Conservation (phyloP, 2,797 vertebrate species). For the Thalassophryne amazonica region DNA sequence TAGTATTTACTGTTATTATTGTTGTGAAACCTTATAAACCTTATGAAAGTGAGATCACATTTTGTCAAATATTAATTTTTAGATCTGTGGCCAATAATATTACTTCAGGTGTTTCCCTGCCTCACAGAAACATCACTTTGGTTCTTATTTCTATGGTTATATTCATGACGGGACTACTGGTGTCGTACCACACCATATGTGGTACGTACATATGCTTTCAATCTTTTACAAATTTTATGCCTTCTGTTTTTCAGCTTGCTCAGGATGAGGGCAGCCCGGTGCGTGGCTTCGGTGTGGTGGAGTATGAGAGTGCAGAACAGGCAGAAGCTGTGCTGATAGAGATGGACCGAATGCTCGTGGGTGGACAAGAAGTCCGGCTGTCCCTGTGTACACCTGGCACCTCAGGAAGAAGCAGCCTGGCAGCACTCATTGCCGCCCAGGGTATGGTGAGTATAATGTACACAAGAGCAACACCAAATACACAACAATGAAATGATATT, state of each 20-base stretch:
- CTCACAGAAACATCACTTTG: too few species aligned
- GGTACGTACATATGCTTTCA: too few species aligned
- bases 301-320: conserved; percentile 89
- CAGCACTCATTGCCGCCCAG: conserved; percentile 92
- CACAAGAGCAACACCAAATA: neutral
- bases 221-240: neutral
- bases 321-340: conserved; percentile 85
- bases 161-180: too few species aligned
- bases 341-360: conserved; percentile 78
- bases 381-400: conserved; percentile 93
- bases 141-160: too few species aligned
- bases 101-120: too few species aligned
- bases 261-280: conserved; percentile 89
- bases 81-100: too few species aligned
- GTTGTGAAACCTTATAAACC: too few species aligned
- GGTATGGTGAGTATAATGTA: conserved; percentile 85
- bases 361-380: conserved; percentile 85
- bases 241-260: conserved; percentile 79
- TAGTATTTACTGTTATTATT: too few species aligned
- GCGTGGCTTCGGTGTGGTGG: conserved; percentile 90
- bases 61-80: too few species aligned
- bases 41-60: too few species aligned
- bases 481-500: too few species aligned
- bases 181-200: too few species aligned
- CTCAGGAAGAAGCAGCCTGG: conserved; percentile 91